Base-by-base conservation (phyloP, 2,888 invertebrate species). In the Patella depressa region DNA sequence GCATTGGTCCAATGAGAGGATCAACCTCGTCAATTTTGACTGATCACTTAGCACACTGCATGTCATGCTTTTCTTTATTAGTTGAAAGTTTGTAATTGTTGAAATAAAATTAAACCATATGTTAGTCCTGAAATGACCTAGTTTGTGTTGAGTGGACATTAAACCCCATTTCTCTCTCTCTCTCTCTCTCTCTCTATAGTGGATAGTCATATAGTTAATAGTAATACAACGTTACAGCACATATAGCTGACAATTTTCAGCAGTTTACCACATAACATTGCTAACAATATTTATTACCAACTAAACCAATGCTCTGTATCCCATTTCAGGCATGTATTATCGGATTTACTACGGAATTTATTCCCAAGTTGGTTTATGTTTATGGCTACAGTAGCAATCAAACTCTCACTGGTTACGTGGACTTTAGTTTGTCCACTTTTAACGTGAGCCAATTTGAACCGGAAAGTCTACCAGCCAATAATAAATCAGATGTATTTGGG, bases 341-440 rank as follows among this genome's bases (percentile, higher is more conserved):
- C 86, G 98, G 98, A 0, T 99, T 98, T 92, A 99, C 99, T 0
- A 98, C 98, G 79, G 98, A 99, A 88, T 98, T 98, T 89, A 97
- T 99, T 78, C 99, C 99, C 0, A 94, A 98, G 3, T 95, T 97
- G 94, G 97, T 98, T 7, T 99, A 98, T 91, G 95, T 95, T 83
- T 96, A 96, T 86, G 84, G 78, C 2, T 84, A 86, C 81, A 84
- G 80, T 45, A 45, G 74, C 4, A 77, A 85, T 53, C 53, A 73
- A 2, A 79, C 81, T 5, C 75, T 91, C n/a, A 74, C 79, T 7
- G 88, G 88, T 65, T 91, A 90, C 79, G 78, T 88, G 14, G 83
- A 88, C 72, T 88, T 87, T 80, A 88, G 87, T 77, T 83, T 92
- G 77, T 89, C 91, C 0, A 73, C 65, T 5, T 91, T 91, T 78